Base-by-base conservation (phyloP, 2,113 vertebrate genomes). In the Montifringilla adamsi region DNA sequence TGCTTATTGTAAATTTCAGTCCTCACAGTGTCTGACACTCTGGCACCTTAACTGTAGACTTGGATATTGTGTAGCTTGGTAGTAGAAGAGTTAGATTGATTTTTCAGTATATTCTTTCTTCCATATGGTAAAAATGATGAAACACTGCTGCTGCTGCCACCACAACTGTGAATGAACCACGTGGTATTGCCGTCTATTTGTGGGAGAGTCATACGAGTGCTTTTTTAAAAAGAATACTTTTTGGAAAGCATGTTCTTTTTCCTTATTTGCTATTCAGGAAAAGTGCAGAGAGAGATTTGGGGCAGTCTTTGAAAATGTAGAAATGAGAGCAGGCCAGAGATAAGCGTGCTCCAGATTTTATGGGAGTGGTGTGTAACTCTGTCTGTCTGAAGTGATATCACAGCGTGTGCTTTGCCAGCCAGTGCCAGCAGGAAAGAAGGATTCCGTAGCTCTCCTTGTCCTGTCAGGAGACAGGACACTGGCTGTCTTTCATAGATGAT, bases 81-180 rank as follows among this genome's bases (percentile, higher is more conserved):
- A 53, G 16, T 62, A 31, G 33, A 50, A 49, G 33, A 86, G 33
- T 80, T 88, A 7, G 2, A 22, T 41, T 14, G 47, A 16, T 77
- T 88, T 94, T 89, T 74, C 56, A 59, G 33, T 47, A 27, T 10
- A 3, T 72, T 73, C 37, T 73, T 92, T 46, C 41, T 85, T 91
- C 94, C 84, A 70, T 89, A 69, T 87, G 84, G 85, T 86, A 92
- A 84, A 73, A 84, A 89, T 8, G 76, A 69, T 63, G 39, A 88
- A 88, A 68, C 47, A 12, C 15, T 58, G 35, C 59, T 81, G 62
- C 63, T 55, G 39, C 73, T 4, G 2, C 31, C 12, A 3, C 81
- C 50, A n/a, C 67, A 88, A 41, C 90, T 93, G 70, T 64, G 75
- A 90, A n/a, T 77, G 58, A 73, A 63, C 17, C 83, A 66, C 21